Base-by-base conservation (phyloP, 1,140 invertebrate species). In the Manduca sexta region DNA sequence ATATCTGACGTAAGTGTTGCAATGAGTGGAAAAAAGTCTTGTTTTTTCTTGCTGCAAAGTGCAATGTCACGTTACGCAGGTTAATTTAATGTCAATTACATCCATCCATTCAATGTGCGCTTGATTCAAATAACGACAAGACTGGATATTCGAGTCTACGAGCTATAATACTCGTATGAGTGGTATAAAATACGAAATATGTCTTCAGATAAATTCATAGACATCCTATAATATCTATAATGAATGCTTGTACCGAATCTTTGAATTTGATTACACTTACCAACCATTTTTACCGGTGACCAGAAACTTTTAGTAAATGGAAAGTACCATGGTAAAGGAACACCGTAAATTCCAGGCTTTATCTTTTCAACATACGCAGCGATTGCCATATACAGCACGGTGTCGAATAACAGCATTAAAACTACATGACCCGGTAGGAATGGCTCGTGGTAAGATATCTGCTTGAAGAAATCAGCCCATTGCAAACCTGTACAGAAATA, bases 291-390 rank as follows among this genome's bases (percentile, higher is more conserved):
- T 11, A 52, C 69, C 1, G 78, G 74, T 6, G 48, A 50, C 88
- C 88, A 89, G 62, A 84, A 91, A 8, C 63, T 87, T 45, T 87
- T 88, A 30, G 88, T 91, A 39, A 93, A 90, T 1, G 91, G 91
- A 50, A 92, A 95, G 63, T 94, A 92, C 92, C 92, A 94, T 1
- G 90, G 90, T 49, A 89, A 82, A 0, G 91, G 88, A 0, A 94
- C 89, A 0, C 93, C 93, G 62, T 88, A 92, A 30, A 89, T 77
- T 0, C 92, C 92, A 5, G 93, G 93, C 44, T 90, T 87, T 10
- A 95, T 88, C 64, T 91, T 90, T 67, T 94, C 93, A 3, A 94
- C 82, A 63, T 95, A 95, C 53, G 93, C 83, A 1, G 93, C 90
- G 1, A 94, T 81, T 2, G 90, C 33, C 52, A 93, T 84, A 63